Evolutionary conservation across 2,113 vertebrate species (phyloP), one percentile per base, ranked within the genome.

Genomic region (Paramormyrops kingsleyae): DNA sequence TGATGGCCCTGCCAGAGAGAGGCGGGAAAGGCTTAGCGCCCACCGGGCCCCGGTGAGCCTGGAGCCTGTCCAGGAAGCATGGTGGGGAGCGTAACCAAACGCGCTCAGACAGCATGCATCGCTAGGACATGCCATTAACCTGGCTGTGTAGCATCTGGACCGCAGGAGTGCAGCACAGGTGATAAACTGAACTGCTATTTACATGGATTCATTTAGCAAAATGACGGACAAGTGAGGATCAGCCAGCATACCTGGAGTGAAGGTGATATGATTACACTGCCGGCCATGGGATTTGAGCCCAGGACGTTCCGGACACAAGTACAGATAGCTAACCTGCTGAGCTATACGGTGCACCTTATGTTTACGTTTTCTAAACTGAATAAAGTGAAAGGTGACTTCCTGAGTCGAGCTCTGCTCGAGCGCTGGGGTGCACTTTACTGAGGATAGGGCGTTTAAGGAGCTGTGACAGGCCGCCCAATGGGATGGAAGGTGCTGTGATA

Each of bases 1-100:
- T 99, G 94, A 99, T 97, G 88, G 98, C 98, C 94, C 99, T 99
- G 94, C 50, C 94, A 80, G 42, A 92, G 77, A 94, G 92, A 70
- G 17, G 47, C 2, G 10, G 31, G 31, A 39, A 3, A 13, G 47
- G 19, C 6, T 46, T 42, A 42, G 13, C 24, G 27, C 13, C 2
- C 17, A 59, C 1, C 27, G n/a, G 35, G 35, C 35, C 35, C 35
- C 19, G 0, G 53, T 7, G 53, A 70, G 27, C 10, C n/a, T 15
- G 66, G 66, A 74, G n/a, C n/a, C 66, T 35, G 31, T 1, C 31
- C 70, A 74, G 27, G 66, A 35, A 15, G 27, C 66, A 62, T 2
- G 59, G 59, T 8, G 21, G 8, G 8, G 24, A 8, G 12, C 59
- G 17, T 21, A 53, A 53, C 17, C 66, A 77, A 77, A 39, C 15